Evolutionary conservation across 2,797 vertebrate genomes (phyloP), one percentile per base, ranked within the genome.

Genomic region (Rhinophrynus dorsalis): DNA sequence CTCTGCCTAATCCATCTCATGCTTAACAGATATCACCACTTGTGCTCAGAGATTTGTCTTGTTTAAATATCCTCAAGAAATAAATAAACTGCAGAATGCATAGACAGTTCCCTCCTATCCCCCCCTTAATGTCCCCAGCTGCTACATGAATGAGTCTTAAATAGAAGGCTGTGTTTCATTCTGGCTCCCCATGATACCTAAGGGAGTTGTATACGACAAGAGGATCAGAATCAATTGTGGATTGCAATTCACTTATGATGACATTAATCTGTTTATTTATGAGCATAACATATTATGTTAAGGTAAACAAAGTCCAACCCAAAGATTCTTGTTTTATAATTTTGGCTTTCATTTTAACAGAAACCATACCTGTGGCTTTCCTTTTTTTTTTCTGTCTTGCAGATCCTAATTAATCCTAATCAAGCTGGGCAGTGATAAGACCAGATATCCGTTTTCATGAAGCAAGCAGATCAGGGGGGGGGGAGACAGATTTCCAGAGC

Each of bases 21-120:
- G 62, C 75, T 77, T 38, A 26, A 12, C 38, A 76, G 70, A 77
- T 76, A 78, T 78, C 74, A 74, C 75, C 80, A 80, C 79, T 83
- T 81, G 77, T 81, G 70, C 79, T 80, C 78, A 18, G 78, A 81
- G 84, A 80, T 80, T 75, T 80, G 77, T 76, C 79, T 79, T 83
- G 62, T 75, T 80, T 80, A 84, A 84, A 85, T 84, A 83, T 76
- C 78, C 76, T 77, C 76, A 80, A 83, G 84, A 85, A 84, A 83
- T 79, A 85, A 81, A 82, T 78, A 81, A 80, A 83, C 74, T 78
- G 78, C 77, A 80, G 79, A 62, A 78, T 80, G 78, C 77, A 82
- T 69, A 56, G 81, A 80, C 79, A 68, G 78, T 75, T 84, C 75
- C 75, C 80, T 83, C 77, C 67, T 81, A 76, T 54, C 75, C 79